These are phyloP conservation scores for Phylloscopus whistleri DNA, from an alignment of 2,113 vertebrate species.

Conservation along the genomic window DNA sequence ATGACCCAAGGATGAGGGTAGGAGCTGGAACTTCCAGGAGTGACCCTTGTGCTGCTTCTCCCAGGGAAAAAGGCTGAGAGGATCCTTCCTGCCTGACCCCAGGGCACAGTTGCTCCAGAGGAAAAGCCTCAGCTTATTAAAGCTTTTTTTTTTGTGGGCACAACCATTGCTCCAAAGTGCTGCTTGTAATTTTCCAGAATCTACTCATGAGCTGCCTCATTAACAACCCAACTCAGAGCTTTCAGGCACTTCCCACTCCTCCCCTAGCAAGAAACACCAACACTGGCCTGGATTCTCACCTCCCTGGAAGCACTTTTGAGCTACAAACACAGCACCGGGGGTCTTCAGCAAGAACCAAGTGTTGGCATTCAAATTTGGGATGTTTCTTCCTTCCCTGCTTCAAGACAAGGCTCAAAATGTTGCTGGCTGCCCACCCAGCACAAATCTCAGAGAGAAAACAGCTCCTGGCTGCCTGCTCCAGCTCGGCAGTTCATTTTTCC, in stretches of 20 bases:
- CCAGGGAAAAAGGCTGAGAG: neutral
- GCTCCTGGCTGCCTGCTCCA: neutral
- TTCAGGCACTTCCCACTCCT: constrained; percentile 16
- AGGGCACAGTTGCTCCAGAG: accelerated
- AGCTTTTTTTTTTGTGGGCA: neutral
- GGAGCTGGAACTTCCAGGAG: neutral
- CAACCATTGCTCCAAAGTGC: neutral
- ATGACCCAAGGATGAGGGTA: neutral
- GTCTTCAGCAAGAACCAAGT: neutral
- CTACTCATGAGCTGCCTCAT: neutral
- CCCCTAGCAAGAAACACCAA: neutral
- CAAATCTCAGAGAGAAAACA: neutral
- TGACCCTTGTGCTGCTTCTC: neutral
- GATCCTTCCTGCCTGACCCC: neutral
- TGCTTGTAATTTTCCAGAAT: constrained; percentile 15
- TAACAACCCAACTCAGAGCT: constrained; percentile 24
- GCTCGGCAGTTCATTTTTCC: accelerated
- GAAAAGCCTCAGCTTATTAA: neutral
- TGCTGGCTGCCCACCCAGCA: neutral
- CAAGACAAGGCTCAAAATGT: neutral
- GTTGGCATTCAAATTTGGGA: neutral
- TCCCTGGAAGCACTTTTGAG: neutral
- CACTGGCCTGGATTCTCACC: neutral
- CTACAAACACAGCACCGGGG: neutral
- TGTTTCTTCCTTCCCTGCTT: neutral